Conservation (phyloP, 2,113 vertebrate genomes). For the Periophthalmodon schlosseri region DNA sequence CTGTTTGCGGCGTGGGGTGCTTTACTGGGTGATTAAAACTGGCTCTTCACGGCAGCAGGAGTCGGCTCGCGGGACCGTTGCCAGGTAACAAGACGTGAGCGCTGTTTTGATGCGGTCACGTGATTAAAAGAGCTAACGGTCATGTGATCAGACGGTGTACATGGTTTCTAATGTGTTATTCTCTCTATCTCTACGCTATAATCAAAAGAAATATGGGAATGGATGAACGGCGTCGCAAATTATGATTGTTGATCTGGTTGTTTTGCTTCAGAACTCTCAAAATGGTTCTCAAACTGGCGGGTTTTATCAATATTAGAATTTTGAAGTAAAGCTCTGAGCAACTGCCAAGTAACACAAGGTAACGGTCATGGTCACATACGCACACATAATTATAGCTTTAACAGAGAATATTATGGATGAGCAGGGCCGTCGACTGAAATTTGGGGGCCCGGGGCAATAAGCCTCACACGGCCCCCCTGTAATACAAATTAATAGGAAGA, state of each 20-base stretch:
- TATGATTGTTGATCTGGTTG: not conserved
- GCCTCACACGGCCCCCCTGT: no score
- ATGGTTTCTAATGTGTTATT: slow-evolving; percentile 11
- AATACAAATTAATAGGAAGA: no score
- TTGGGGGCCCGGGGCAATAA: no score
- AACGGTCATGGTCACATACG: no score
- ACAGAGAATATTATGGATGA: no score
- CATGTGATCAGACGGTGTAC: slow-evolving; percentile 34
- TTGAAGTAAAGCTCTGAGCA: no score
- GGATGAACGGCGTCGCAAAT: not conserved
- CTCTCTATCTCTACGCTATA: not conserved
- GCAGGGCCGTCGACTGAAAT: no score
- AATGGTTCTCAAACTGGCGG: no score
- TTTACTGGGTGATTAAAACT: slow-evolving; percentile 82
- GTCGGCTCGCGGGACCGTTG: slow-evolving; percentile 79
- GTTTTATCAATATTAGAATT: no score
- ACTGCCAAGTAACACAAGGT: no score
- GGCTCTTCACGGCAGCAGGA: slow-evolving; percentile 77
- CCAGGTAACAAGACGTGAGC: slow-evolving; percentile 82
- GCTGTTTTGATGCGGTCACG: slow-evolving; percentile 70
- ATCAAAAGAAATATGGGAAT: not conserved
- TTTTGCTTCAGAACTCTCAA: not conserved
- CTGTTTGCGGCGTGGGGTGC: slow-evolving; percentile 83
- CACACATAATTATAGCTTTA: no score
- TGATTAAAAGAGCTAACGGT: slow-evolving; percentile 31